phyloP scores from a whole-genome alignment of 2,888 invertebrate species.

The Lasiommata megera region DNA sequence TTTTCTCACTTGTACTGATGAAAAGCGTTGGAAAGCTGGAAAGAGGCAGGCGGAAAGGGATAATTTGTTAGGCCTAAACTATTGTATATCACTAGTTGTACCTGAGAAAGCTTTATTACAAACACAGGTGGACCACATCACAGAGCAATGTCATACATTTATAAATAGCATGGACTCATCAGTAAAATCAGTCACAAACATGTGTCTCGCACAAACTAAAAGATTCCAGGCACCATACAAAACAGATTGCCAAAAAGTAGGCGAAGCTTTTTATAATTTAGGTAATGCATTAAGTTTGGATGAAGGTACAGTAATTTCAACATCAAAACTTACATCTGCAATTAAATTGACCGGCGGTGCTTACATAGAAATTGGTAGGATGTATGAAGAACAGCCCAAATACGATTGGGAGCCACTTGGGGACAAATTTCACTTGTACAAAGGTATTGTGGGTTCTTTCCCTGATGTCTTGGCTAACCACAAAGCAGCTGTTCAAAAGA shows the following conservation, averaged over 20 bases:
- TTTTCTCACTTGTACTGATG: conserved; percentile 98
- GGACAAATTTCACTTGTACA: conserved; percentile 96
- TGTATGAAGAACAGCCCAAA: conserved; percentile 95
- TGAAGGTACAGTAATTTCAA: conserved; percentile 83
- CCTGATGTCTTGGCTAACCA: conserved; percentile 95
- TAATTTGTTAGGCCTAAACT: conserved; percentile 92
- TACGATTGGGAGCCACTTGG: conserved; percentile 94
- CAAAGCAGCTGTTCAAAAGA: conserved; percentile 93
- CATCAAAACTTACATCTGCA: conserved; percentile 88
- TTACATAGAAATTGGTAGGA: conserved; percentile 93
- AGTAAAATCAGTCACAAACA: conserved; percentile 90
- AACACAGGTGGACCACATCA: conserved; percentile 89
- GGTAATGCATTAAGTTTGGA: conserved; percentile 92
- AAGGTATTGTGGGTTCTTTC: conserved; percentile 93
- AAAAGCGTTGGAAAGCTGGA: conserved; percentile 98
- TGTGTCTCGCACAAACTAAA: conserved; percentile 92
- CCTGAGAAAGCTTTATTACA: conserved; percentile 89
- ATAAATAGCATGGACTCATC: conserved; percentile 93
- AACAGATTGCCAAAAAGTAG: conserved; percentile 94
- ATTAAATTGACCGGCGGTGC: conserved; percentile 93
- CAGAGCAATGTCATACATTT: conserved; percentile 91
- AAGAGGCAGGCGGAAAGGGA: conserved; percentile 98
- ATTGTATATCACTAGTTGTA: conserved; percentile 93
- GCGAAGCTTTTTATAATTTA: conserved; percentile 91
- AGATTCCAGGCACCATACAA: conserved; percentile 92